Evolutionary conservation across 2,113 vertebrate genomes (phyloP), one percentile per base, ranked within the genome.

Genomic region (Hystrix cristata): DNA sequence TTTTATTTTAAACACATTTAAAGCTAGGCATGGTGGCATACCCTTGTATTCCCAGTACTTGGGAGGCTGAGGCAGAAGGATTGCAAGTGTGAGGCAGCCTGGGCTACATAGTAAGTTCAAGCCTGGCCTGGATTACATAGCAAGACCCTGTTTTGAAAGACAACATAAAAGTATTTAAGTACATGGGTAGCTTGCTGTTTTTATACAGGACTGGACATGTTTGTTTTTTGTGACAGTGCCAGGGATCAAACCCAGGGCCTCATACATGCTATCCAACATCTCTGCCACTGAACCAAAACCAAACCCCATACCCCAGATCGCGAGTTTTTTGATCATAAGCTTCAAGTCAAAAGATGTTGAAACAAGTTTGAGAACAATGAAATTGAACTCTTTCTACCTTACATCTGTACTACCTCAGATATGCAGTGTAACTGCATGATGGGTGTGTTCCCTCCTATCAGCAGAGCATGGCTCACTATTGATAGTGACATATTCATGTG

Each of bases 361-460:
- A 95, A 71, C 2, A 74, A 62, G 25, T 72, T 57, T 62, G 51
- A 46, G 31, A 83, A 79, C 55, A 53, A 34, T 34, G 23, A 60
- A 69, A 59, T 60, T 46, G 64, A 27, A 53, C 27, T 79, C 6
- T 97, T 97, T 98, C 76, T n/a, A 64, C 98, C 98, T 99, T 99
- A 99, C 99, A 99, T 98, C 92, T 62, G 2, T 0, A 14, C 12
- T 97, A 43, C 69, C 83, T 93, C 98, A 99, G 99, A 99, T 97
- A 99, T 99, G 99, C 99, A 99, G 53, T 99, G 99, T 96, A 99
- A 99, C 95, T 99, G 99, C 98, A 99, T 99, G 99, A 99, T 99
- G 99, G 99, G 99, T 80, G 99, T 99, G 74, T 99, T 99, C 88
- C 99, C 99, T 38, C 99, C 99, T 96, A 99, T 99, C 91, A 99